Conservation (phyloP, 2,113 vertebrate species). For the Brevimyrus niger region DNA sequence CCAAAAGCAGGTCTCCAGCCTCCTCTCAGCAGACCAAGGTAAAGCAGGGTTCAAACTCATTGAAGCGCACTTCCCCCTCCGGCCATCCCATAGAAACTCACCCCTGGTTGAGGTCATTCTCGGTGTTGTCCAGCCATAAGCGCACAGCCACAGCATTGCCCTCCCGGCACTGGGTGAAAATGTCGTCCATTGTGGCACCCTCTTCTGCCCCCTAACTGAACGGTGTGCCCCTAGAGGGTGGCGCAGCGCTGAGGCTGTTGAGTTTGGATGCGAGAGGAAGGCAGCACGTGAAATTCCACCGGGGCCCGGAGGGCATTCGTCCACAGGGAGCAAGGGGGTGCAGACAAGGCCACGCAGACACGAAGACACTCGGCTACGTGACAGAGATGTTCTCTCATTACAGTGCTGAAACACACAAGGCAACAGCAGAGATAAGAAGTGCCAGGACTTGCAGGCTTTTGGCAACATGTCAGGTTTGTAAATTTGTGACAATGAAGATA, state of each 20-base stretch:
- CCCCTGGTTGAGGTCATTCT: constrained; percentile 97
- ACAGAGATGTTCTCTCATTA: background rate
- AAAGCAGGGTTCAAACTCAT: background rate
- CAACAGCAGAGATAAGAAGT: background rate
- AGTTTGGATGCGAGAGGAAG: constrained; percentile 11
- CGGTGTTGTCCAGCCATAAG: constrained; percentile 95
- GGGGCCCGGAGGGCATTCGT: constrained; percentile 45
- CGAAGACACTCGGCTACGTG: background rate
- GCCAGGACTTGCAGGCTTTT: background rate
- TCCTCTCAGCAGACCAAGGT: background rate
- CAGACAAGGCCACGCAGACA: constrained; percentile 17
- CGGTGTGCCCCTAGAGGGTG: background rate
- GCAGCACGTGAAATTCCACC: constrained; percentile 32
- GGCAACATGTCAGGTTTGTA: background rate
- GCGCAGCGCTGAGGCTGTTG: constrained; percentile 23
- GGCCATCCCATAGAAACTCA: constrained; percentile 44
- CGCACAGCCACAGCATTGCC: constrained; percentile 92
- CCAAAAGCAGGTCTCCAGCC: background rate
- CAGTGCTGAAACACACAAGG: background rate
- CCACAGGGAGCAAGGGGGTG: constrained; percentile 35
- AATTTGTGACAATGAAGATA: background rate
- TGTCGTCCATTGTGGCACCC: constrained; percentile 79
- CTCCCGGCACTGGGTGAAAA: constrained; percentile 94
- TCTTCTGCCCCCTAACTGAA: constrained; percentile 23
- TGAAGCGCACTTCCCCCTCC: background rate